Base-by-base conservation (phyloP, 2,888 invertebrate species). In the Eristalis intricaria region DNA sequence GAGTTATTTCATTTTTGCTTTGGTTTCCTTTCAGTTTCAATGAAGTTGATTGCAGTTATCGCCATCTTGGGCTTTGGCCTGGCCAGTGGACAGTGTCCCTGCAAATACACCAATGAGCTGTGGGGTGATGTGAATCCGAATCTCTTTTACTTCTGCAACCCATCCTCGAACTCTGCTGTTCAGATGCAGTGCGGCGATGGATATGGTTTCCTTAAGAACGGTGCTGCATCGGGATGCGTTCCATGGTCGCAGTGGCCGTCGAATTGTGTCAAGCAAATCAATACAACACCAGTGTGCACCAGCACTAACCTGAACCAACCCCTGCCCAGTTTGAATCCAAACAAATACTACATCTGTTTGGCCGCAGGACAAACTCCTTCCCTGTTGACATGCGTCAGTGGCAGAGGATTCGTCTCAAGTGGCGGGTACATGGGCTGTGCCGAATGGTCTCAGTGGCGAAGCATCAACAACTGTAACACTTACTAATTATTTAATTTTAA, bases 341-440 rank as follows among this genome's bases (percentile, higher is more conserved):
- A 82, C 8, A 43, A 89, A 40, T 90, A 58, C 68, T 90, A 90
- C 70, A 26, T 90, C 0, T 90, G 90, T 22, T 10, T 84, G 0
- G 15, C 15, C 8, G 71, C n/a, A 22, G 50, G 50, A 50, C 50
- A 50, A 19, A 50, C 8, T 1, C 50, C 50, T 19, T 19, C 50
- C 1, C 58, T 69, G 19, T 38, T 90, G 35, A 0, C 35, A 2
- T 90, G 90, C 65, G 5, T 65, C 0, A 58, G 32, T 2, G 87
- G 88, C 4, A 85, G 86, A 40, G 90, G 89, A 0, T 90, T 90
- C 66, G 66, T 88, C 2, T n/a, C 63, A 26, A 56, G 23, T 40
- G 19, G 56, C 7, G 89, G 89, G 5, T 89, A 69, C n/a, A 15
- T 90, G 58, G 90, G 90, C 4, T 90, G 90, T 50, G 89, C 89